Evolutionary conservation across 2,797 vertebrate species (phyloP).

Genomic region (Coregonus sp.): DNA sequence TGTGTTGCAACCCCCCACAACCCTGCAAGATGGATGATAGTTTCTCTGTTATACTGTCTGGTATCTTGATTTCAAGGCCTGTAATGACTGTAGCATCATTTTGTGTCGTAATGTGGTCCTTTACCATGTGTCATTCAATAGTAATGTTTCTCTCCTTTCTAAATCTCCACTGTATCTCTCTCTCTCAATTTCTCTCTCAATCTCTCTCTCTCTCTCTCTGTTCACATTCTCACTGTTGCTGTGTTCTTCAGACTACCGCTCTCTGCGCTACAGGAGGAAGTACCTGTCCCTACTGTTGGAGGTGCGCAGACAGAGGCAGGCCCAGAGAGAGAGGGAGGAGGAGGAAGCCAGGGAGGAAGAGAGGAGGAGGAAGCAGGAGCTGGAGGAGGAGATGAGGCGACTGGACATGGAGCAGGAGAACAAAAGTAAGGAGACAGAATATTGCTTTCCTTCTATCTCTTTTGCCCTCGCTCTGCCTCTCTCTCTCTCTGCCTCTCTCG

Average conservation of each 20-base stretch:
- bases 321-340: conserved; percentile 45
- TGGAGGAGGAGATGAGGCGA: conserved; percentile 56
- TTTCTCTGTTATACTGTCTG: no score
- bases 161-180: neutral
- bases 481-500: neutral
- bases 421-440: conserved; percentile 41
- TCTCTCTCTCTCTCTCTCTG: no score
- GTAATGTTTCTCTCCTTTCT: no score
- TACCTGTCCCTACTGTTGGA: conserved; percentile 61
- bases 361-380: conserved; percentile 32
- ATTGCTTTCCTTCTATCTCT: neutral
- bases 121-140: no score
- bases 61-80: no score
- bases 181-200: no score
- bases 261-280: conserved; percentile 58
- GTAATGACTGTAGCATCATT: no score
- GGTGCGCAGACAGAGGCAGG: conserved; percentile 42
- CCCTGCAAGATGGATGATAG: no score
- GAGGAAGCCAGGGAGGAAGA: conserved; percentile 52
- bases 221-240: neutral
- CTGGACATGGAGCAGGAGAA: conserved; percentile 56
- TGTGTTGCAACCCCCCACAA: no score
- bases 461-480: no score
- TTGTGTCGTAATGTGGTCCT: no score
- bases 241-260: conserved; percentile 63